A percentile compares a stretch with the other conserved stretches of the same genome.
Conservation (phyloP, 2,797 vertebrate genomes). For the Chiropotes sagulatus region DNA sequence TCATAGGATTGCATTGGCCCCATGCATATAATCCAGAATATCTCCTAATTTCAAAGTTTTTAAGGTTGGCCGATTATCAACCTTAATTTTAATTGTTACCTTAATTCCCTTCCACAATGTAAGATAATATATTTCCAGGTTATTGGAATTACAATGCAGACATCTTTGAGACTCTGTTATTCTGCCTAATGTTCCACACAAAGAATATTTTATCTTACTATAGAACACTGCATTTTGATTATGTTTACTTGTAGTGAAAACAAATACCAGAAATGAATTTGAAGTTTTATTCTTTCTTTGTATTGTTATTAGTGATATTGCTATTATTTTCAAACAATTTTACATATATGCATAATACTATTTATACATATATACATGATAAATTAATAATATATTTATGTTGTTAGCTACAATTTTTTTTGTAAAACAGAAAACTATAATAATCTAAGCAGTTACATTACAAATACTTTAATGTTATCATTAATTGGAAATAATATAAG, state of each 20-base stretch:
- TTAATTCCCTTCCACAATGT: too few species aligned
- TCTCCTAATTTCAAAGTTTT: background rate
- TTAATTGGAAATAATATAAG: background rate
- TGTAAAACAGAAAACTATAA: background rate
- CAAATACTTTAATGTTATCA: background rate
- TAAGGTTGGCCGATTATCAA: background rate
- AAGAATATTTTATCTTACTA: background rate
- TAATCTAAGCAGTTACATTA: background rate
- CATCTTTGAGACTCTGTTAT: background rate
- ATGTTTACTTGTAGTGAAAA: background rate
- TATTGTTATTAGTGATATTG: background rate
- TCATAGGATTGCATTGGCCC: background rate
- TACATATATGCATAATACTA: too few species aligned
- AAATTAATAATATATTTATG: background rate
- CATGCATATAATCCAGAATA: background rate
- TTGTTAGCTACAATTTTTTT: background rate
- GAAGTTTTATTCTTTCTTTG: background rate
- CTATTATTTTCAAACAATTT: background rate
- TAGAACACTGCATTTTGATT: background rate
- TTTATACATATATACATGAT: background rate
- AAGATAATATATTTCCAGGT: too few species aligned
- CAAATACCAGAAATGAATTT: background rate
- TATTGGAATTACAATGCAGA: background rate
- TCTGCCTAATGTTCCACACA: background rate
- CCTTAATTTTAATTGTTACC: too few species aligned